Percentiles rank a stretch among this genome's conserved stretches.
Conservation (phyloP, 2,113 vertebrate species). For the Labrus mixtus region DNA sequence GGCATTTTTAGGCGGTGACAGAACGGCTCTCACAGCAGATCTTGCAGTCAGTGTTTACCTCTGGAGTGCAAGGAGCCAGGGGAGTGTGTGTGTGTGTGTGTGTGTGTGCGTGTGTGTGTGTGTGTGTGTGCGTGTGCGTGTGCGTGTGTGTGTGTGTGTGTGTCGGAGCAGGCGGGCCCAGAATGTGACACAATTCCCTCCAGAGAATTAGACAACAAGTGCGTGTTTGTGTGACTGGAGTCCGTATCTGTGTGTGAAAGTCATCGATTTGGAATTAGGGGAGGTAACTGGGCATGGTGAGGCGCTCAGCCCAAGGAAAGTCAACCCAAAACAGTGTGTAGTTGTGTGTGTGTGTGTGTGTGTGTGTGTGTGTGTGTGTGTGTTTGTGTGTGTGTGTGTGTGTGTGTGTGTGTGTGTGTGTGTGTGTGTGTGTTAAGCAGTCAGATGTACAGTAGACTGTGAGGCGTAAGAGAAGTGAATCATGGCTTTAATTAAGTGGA, state of each 20-base stretch:
- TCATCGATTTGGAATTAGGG: conserved; percentile 39
- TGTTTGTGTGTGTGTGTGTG: background rate
- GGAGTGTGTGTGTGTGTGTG: conserved; percentile 18
- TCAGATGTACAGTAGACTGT: conserved; percentile 49
- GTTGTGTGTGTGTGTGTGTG: conserved; percentile 2
- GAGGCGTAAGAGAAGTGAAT: conserved; percentile 59
- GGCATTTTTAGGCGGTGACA: conserved; percentile 55
- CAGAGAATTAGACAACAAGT: conserved; percentile 3
- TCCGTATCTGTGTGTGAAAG: conserved; percentile 14
- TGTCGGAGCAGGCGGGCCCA: background rate
- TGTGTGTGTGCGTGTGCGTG: conserved; percentile 9
- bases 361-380: background rate
- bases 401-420: too few species aligned
- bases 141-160: conserved; percentile 13
- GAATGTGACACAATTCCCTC: background rate
- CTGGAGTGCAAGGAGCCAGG: conserved; percentile 39
- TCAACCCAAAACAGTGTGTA: background rate
- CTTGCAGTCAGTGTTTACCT: conserved; percentile 51
- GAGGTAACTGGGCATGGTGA: conserved; percentile 9
- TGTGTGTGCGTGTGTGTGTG: background rate
- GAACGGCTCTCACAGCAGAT: conserved; percentile 19
- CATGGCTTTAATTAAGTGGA: conserved; percentile 73
- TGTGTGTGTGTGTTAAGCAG: too few species aligned
- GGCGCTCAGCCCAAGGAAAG: conserved; percentile 7
- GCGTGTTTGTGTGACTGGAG: background rate